Evolutionary conservation across 2,888 invertebrate genomes (phyloP).

Genomic region (Catocala sponsa): DNA sequence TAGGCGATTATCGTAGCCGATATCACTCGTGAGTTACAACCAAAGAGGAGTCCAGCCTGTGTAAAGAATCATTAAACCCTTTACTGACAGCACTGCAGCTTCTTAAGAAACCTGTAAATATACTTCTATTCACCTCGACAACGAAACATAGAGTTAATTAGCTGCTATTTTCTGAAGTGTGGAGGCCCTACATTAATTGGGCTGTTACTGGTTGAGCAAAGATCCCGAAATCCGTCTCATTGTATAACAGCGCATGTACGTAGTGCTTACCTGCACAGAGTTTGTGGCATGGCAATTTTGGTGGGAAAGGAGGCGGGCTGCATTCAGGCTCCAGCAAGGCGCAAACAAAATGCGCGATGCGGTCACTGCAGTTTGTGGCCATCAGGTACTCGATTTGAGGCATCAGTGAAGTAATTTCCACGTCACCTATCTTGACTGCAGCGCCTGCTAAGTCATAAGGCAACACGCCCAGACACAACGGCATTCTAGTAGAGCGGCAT

Average conservation of each 20-base stretch:
- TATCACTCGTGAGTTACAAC: too few relatives aligned
- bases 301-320: constrained; percentile 86
- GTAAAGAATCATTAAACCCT: too few relatives aligned
- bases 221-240: too few relatives aligned
- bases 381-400: constrained; percentile 89
- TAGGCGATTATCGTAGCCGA: too few relatives aligned
- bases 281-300: constrained; percentile 89
- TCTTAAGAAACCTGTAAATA: too few relatives aligned
- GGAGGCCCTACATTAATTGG: too few relatives aligned
- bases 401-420: constrained; percentile 76
- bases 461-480: constrained; percentile 89
- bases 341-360: constrained; percentile 89
- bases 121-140: not conserved
- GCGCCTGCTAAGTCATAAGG: constrained; percentile 90
- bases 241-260: not conserved
- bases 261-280: constrained; percentile 89
- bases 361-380: constrained; percentile 89
- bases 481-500: constrained; percentile 85
- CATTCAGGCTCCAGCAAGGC: constrained; percentile 91
- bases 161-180: not conserved
- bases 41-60: too few relatives aligned
- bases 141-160: not conserved
- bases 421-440: constrained; percentile 72
- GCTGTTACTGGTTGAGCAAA: too few relatives aligned
- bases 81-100: too few relatives aligned